These are phyloP conservation scores for Eunapius fragilis DNA, from an alignment of 37 sponge, comb jelly and placozoan species.

Conservation along the genomic window DNA sequence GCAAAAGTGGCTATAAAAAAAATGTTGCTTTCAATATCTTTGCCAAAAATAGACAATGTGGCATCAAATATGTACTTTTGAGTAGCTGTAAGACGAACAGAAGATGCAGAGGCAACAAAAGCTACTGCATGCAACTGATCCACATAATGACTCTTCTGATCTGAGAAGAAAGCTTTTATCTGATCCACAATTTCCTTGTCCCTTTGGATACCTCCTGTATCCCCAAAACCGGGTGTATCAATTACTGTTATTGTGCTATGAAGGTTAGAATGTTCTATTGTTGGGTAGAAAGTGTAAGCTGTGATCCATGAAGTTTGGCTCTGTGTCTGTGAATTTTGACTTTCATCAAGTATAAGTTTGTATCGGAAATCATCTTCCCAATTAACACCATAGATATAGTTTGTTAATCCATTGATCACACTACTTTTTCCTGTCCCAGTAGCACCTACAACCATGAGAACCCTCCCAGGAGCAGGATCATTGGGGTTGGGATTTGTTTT, in stretches of 20 bases:
- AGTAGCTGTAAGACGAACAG: conserved; percentile 42
- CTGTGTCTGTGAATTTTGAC: conserved; percentile 6
- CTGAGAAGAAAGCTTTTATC: conserved; percentile 38
- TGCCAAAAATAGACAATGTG: conserved; percentile 59
- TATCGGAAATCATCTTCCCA: conserved; percentile 67
- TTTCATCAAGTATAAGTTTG: conserved; percentile 31
- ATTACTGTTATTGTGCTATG: conserved; percentile 37
- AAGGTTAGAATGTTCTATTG: conserved; percentile 22
- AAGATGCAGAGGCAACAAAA: conserved; percentile 52
- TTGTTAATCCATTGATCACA: conserved; percentile 59
- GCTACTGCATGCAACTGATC: conserved; percentile 46
- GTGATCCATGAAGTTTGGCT: conserved; percentile 49
- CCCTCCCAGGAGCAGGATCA: conserved; percentile 22
- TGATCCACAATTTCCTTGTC: conserved; percentile 33
- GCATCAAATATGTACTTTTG: conserved; percentile 56
- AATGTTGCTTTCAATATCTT: conserved; percentile 53
- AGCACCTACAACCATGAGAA: conserved; percentile 66
- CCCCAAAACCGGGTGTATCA: conserved; percentile 68
- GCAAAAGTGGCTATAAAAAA: conserved; percentile 65
- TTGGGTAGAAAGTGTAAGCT: conserved; percentile 41
- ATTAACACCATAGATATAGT: conserved; percentile 51
- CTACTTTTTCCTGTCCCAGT: conserved; percentile 68
- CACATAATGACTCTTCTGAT: neutral
- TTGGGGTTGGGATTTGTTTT: neutral
- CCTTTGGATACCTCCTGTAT: conserved; percentile 43